A percentile compares a stretch with the other conserved stretches of the same genome.
These are phyloP conservation scores for Pandemis cinnamomeana DNA, from an alignment of 2,888 invertebrate genomes.

Conservation along the genomic window DNA sequence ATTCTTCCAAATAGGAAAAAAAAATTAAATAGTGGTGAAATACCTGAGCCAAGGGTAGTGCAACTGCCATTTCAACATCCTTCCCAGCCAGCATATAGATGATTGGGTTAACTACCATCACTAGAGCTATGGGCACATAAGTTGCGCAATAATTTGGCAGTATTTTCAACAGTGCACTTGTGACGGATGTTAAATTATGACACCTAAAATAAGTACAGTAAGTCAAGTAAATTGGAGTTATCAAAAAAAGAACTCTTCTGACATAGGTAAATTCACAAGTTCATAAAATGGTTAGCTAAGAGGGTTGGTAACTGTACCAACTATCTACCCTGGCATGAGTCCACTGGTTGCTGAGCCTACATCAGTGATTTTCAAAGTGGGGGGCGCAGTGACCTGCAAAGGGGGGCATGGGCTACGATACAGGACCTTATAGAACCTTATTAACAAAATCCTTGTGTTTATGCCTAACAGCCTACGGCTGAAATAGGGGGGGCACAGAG, in stretches of 20 bases:
- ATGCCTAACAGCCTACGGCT: no score
- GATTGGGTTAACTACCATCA: conserved; percentile 91
- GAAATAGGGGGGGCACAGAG: no score
- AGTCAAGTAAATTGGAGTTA: not conserved
- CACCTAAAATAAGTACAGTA: conserved; percentile 84
- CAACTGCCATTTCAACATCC: conserved; percentile 86
- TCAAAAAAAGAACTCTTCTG: not conserved
- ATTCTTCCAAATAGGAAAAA: not conserved
- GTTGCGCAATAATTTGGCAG: conserved; percentile 92
- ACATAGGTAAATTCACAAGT: not conserved
- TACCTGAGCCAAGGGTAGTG: conserved; percentile 79
- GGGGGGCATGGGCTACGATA: no score
- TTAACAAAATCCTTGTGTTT: no score
- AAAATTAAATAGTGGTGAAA: not conserved
- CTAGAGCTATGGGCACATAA: conserved; percentile 88
- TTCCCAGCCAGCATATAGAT: conserved; percentile 88
- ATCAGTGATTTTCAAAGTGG: no score
- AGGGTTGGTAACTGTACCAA: no score
- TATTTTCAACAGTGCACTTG: conserved; percentile 81
- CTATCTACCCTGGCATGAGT: no score
- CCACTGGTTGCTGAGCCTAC: no score
- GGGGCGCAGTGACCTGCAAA: no score
- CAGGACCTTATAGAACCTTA: no score
- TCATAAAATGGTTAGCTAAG: no score
- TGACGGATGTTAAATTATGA: conserved; percentile 86